Base-by-base conservation (phyloP, 1,140 invertebrate species). In the Trichonephila clavipes region DNA sequence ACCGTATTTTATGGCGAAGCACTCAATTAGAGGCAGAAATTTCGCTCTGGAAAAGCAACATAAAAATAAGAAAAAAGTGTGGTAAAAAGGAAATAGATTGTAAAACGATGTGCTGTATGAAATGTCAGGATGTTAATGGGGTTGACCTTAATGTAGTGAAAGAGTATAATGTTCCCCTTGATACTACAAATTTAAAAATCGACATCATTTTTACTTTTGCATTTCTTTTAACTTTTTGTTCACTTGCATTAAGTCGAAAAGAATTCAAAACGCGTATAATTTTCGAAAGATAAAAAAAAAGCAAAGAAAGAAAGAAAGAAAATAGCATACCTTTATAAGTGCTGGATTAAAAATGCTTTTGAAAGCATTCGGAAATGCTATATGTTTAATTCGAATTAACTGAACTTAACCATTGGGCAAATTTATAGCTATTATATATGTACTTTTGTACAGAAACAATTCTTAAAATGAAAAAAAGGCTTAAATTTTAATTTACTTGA, bases 71-170 rank as follows among this genome's bases (percentile, higher is more conserved):
- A 62, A 87, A 7, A 51, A 61, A 58, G 7, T 77, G 59, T 19
- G 21, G 64, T 34, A 34, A 88, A 28, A 88, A 44, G 64, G 61
- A 88, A 88, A 88, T 58, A 90, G 61, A 88, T 88, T 69, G 28
- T 40, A 90, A 58, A 62, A 51, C 62, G 62, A 90, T 72, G 88
- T 77, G 21, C 44, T 18, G 44, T 88, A 90, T 90, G 69, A 90
- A 90, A 90, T 90, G 69, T 90, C 88, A 90, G 44, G 88, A 90
- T 90, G 88, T 90, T 90, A 90, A 90, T 90, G 88, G 66, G 87
- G 14, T 90, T 90, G 88, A 90, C 88, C 88, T 81, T 90, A 90
- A 90, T 90, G 88, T n/a, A 24, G 51, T 77, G 12, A 66, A 40
- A 58, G 59, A 64, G 16, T 34, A 40, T 86, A 86, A 86, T 86